Conservation (phyloP, 2,888 invertebrate genomes). For the Polyommatus icarus region DNA sequence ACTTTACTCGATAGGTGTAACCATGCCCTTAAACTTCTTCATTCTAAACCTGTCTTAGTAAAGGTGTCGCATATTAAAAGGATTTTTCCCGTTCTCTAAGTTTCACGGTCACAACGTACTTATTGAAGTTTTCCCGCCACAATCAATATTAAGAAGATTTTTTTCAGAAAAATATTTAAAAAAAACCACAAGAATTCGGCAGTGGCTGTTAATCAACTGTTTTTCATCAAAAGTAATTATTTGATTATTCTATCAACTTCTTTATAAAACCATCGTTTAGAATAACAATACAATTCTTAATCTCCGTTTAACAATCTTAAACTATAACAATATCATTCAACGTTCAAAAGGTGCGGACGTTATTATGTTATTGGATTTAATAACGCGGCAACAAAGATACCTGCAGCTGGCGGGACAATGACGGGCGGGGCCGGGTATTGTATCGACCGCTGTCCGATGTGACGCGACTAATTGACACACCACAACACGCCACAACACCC, state of each 20-base stretch:
- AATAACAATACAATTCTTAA: background rate
- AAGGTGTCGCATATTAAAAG: no score
- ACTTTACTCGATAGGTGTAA: no score
- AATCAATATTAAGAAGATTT: no score
- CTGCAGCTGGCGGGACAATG: slow-evolving; percentile 23
- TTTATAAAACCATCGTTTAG: background rate
- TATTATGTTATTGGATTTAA: background rate
- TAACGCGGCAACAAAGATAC: background rate
- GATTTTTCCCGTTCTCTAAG: no score
- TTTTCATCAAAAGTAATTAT: background rate
- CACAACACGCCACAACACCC: background rate
- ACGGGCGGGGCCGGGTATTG: slow-evolving; percentile 4
- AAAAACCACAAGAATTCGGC: no score
- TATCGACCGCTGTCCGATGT: slow-evolving; percentile 17
- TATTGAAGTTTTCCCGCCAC: no score
- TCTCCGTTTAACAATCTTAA: background rate
- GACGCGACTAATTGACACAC: slow-evolving; percentile 13
- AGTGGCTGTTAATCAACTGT: no score
- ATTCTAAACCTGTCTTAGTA: no score
- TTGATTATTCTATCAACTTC: background rate
- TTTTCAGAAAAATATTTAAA: no score
- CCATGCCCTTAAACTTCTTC: no score
- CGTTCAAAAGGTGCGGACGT: background rate
- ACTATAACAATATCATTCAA: background rate
- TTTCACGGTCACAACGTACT: no score